Evolutionary conservation across 1,140 invertebrate species (phyloP).

Genomic region (Orius laevigatus): DNA sequence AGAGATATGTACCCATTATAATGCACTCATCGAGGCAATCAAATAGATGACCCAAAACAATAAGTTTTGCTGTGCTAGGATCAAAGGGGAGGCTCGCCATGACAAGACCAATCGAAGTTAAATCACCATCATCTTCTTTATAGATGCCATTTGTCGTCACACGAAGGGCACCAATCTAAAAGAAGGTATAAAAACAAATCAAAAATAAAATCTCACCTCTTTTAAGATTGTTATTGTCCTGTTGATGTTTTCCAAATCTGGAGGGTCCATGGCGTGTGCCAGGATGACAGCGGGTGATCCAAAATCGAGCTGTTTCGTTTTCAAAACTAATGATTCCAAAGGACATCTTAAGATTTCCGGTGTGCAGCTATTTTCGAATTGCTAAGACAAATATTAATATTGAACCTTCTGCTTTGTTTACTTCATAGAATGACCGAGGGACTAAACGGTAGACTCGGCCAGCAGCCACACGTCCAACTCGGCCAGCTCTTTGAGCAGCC

Average conservation of each 20-base stretch:
- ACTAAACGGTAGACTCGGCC: conserved; percentile 81
- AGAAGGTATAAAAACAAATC: conserved; percentile 9
- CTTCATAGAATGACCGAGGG: conserved; percentile 49
- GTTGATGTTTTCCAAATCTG: conserved; percentile 63
- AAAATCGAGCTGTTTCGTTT: conserved; percentile 68
- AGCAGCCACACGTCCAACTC: conserved; percentile 69
- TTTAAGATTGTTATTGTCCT: conserved; percentile 69
- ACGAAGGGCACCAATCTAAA: conserved; percentile 46
- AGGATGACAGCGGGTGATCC: conserved; percentile 68
- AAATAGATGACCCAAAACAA: conserved; percentile 76
- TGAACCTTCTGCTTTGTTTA: conserved; percentile 23
- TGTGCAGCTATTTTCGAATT: conserved; percentile 33
- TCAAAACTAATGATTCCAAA: conserved; percentile 66
- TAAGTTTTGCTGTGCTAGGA: conserved; percentile 63
- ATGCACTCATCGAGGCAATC: conserved; percentile 69
- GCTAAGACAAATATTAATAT: conserved; percentile 22
- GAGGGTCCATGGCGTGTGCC: conserved; percentile 72
- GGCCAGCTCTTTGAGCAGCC: conserved; percentile 76
- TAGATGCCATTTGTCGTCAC: conserved; percentile 34
- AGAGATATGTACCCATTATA: conserved; percentile 52
- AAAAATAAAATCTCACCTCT: conserved; percentile 39
- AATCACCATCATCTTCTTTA: conserved; percentile 58
- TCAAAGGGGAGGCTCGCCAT: conserved; percentile 72
- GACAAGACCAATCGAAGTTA: conserved; percentile 72
- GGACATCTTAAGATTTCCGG: conserved; percentile 73